Conservation (phyloP, 92 coral and sea anemone genomes). For the Micromussa lordhowensis region DNA sequence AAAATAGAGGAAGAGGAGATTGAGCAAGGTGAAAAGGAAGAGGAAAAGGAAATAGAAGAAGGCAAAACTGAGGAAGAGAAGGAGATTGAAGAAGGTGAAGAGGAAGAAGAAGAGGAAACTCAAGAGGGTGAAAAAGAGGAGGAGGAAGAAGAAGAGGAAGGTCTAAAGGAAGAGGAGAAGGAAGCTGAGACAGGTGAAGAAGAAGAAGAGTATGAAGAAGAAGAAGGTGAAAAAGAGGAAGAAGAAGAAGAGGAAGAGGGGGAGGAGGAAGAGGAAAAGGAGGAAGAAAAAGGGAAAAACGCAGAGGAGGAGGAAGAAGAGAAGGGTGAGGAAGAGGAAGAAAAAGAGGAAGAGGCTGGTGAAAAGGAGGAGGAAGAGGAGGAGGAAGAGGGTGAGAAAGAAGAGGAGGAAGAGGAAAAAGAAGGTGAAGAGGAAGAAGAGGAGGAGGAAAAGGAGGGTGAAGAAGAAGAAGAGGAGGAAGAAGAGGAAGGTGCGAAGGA, state of each 20-base stretch:
- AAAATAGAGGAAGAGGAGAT: slow-evolving; percentile 14
- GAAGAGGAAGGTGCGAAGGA: background rate
- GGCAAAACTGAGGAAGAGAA: slow-evolving; percentile 25
- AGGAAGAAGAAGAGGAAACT: slow-evolving; percentile 10
- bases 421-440: background rate
- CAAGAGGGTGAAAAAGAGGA: slow-evolving; percentile 24
- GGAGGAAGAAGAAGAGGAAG: slow-evolving; percentile 31
- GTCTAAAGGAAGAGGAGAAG: slow-evolving; percentile 26
- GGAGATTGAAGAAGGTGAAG: slow-evolving; percentile 21
- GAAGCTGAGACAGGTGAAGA: slow-evolving; percentile 15
- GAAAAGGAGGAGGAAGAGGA: slow-evolving; percentile 22
- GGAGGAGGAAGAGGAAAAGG: slow-evolving; percentile 26
- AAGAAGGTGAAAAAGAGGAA: slow-evolving; percentile 41
- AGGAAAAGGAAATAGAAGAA: slow-evolving; percentile 28
- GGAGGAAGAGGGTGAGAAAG: slow-evolving; percentile 17
- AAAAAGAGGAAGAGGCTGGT: slow-evolving; percentile 11
- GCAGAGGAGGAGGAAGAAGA: slow-evolving; percentile 35
- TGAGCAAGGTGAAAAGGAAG: slow-evolving; percentile 34
- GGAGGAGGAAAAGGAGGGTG: background rate
- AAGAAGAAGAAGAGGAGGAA: background rate
- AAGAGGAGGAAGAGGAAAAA: slow-evolving; percentile 4
- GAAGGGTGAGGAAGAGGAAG: slow-evolving; percentile 23
- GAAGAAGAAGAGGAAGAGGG: slow-evolving; percentile 52
- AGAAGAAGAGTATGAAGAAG: slow-evolving; percentile 15
- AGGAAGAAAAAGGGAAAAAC: slow-evolving; percentile 19